A percentile compares a stretch with the other conserved stretches of the same genome.
Evolutionary conservation across 2,113 vertebrate genomes (phyloP).

Genomic region (Papio anubis): DNA sequence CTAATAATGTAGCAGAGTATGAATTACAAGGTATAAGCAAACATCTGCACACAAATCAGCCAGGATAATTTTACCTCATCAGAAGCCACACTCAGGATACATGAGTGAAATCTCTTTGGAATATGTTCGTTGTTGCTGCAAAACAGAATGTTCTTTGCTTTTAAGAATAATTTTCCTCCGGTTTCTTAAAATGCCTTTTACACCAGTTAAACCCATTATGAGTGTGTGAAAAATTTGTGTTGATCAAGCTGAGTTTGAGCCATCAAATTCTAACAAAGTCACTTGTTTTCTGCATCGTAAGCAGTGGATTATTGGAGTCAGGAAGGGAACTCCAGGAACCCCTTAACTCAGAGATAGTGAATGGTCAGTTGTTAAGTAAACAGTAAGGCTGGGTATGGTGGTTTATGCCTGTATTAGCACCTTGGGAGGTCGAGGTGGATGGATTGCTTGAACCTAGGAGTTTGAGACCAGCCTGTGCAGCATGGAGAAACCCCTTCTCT

Average conservation of each 20-base stretch:
- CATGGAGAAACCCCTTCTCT: no score
- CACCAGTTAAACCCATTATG: neutral
- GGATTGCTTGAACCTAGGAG: no score
- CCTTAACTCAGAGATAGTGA: neutral
- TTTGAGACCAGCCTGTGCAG: no score
- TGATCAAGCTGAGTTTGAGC: neutral
- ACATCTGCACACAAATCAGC: constrained; percentile 53
- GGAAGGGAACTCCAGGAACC: neutral
- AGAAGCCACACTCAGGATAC: neutral
- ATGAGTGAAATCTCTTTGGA: constrained; percentile 36
- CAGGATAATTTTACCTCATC: constrained; percentile 52
- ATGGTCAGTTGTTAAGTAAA: neutral
- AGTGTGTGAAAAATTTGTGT: neutral
- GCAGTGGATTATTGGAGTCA: neutral
- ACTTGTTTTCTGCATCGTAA: neutral
- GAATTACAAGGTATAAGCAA: constrained; percentile 35
- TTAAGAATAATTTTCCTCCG: constrained; percentile 43
- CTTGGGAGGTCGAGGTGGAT: no score
- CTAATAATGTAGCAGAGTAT: neutral
- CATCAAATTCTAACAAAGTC: neutral
- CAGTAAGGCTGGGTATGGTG: no score
- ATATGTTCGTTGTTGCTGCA: constrained; percentile 17
- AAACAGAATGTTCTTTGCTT: neutral
- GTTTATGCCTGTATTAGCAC: no score
- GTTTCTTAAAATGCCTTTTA: constrained; percentile 23